These are phyloP conservation scores for Choloepus didactylus DNA, from an alignment of 2,797 vertebrate genomes.

Conservation along the genomic window DNA sequence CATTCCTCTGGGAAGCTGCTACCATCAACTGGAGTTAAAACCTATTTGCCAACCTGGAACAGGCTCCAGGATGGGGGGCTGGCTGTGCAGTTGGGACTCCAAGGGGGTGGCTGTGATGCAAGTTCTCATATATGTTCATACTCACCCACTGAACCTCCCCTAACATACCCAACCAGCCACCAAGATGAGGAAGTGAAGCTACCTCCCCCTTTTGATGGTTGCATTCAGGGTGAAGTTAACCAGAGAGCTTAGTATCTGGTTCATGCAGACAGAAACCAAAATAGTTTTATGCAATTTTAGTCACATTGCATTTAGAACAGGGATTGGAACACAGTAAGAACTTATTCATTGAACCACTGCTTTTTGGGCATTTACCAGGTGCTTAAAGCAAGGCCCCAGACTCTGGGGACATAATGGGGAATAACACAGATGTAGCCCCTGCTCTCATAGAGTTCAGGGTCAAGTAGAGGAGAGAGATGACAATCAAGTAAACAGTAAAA, in stretches of 20 bases:
- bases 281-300: neutral
- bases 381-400: neutral
- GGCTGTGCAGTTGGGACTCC: neutral
- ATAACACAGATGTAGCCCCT: neutral
- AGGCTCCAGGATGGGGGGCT: neutral
- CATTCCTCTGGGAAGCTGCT: neutral
- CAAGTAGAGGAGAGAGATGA: neutral
- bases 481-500: neutral
- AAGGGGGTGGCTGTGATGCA: neutral
- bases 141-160: neutral
- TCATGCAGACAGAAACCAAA: neutral
- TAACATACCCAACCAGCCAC: neutral
- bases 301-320: neutral
- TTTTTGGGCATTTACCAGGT: neutral
- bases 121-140: rapidly evolving
- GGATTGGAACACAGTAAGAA: neutral
- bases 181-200: neutral
- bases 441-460: neutral
- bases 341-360: neutral
- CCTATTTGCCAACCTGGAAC: neutral
- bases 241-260: neutral
- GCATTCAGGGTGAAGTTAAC: neutral
- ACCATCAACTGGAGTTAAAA: neutral
- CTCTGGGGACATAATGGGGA: neutral
- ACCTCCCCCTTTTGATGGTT: neutral